Percentiles rank a stretch among this genome's conserved stretches.
Evolutionary conservation across 1,140 invertebrate species (phyloP).

Genomic region (Elymnias hypermnestra): DNA sequence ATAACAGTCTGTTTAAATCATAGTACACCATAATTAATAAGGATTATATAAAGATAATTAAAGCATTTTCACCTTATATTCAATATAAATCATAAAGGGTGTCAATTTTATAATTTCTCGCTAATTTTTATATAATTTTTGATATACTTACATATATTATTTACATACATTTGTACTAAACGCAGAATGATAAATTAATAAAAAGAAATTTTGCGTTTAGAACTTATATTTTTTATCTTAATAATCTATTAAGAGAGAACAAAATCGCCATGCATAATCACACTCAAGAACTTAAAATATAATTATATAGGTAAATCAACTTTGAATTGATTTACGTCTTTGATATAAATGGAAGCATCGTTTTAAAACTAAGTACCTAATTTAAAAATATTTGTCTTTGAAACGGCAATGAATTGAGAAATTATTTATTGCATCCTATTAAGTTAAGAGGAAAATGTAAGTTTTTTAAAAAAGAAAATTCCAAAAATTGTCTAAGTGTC

Average conservation of each 20-base stretch:
- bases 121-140: slow-evolving; percentile 45
- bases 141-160: slow-evolving; percentile 61
- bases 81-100: slow-evolving; percentile 67
- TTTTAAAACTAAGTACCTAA: slow-evolving; percentile 60
- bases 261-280: slow-evolving; percentile 68
- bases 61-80: slow-evolving; percentile 72
- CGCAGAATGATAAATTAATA: slow-evolving; percentile 63
- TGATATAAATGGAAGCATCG: slow-evolving; percentile 75
- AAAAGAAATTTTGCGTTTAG: slow-evolving; percentile 46
- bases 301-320: slow-evolving; percentile 61
- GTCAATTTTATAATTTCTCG: slow-evolving; percentile 55
- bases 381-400: neutral
- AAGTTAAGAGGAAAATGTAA: neutral
- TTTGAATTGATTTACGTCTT: slow-evolving; percentile 69
- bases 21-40: slow-evolving; percentile 69
- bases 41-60: slow-evolving; percentile 69
- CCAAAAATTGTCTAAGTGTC: slow-evolving; percentile 27
- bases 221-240: slow-evolving; percentile 43
- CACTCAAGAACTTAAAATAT: slow-evolving; percentile 61
- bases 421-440: neutral
- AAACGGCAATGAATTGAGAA: neutral
- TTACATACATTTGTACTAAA: slow-evolving; percentile 53
- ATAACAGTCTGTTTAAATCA: slow-evolving; percentile 74
- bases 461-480: neutral
- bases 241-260: slow-evolving; percentile 52